Base-by-base conservation (phyloP, 2,113 vertebrate genomes). In the Rhinoptilus africanus region DNA sequence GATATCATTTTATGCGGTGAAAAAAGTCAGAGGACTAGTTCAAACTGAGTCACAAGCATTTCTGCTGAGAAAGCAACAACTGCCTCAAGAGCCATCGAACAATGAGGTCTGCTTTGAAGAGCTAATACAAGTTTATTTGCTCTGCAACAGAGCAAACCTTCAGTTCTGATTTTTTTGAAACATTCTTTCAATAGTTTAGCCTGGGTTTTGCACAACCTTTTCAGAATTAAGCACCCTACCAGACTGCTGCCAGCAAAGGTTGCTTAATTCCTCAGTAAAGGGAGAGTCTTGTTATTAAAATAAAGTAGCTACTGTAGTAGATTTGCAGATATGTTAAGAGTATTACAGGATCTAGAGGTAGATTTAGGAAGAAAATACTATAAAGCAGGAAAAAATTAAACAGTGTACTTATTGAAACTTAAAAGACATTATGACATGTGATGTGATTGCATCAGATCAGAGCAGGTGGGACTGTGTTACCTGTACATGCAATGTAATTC, bases 241-340 rank as follows among this genome's bases (percentile, higher is more conserved):
- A 98, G 97, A 97, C 91, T 34, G 73, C 89, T 94, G 87, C 96
- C 94, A 50, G 23, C 76, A 96, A 97, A 69, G 60, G 88, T 93
- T 96, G 77, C 84, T 97, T 98, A 98, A 98, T 97, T 97, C 97
- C 94, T 96, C 53, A 91, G 82, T 95, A 91, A 97, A 97, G 94
- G 85, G 97, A 66, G 71, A 95, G 76, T 94, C 83, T 96, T 98
- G 97, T 96, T 98, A 91, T 97, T 97, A 97, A 93, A 98, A 98
- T 97, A 97, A 98, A 97, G 96, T 97, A 96, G 95, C 97, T 96
- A 97, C 97, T 98, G 96, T 98, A 98, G 96, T 97, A 97, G 94
- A 96, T 96, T 98, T 96, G 83, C 88, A 97, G 97, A 97, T 92
- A 91, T 37, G 93, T 97, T 98, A 98, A 98, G 97, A 98, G 96